These are phyloP conservation scores for Lepus americanus DNA, from an alignment of 2,113 vertebrate species.

Conservation along the genomic window DNA sequence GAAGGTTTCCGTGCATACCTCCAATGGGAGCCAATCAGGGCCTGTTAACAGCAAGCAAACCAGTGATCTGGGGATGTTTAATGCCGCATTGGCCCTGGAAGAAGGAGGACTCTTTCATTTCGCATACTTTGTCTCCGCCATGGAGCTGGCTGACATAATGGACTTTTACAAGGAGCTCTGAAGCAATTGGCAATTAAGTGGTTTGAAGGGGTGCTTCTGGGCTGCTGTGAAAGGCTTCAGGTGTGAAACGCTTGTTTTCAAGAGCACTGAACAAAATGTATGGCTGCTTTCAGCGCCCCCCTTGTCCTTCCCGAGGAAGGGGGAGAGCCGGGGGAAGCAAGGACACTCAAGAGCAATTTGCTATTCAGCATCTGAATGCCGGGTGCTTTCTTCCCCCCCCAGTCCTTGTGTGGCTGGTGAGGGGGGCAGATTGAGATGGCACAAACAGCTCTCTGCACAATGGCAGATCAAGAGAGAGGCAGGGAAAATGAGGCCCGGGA, in stretches of 20 bases:
- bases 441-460: conserved; percentile 96
- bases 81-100: conserved; percentile 91
- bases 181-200: conserved; percentile 99
- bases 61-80: conserved; percentile 93
- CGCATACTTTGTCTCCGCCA: conserved; percentile 95
- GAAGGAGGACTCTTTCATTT: conserved; percentile 95
- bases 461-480: conserved; percentile 93
- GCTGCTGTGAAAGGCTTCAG: conserved; percentile 98
- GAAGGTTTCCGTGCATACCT: conserved; percentile 81
- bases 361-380: conserved; percentile 97
- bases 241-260: conserved; percentile 99
- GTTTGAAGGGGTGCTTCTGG: conserved; percentile 98
- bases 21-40: conserved; percentile 84
- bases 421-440: conserved; percentile 92
- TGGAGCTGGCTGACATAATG: conserved; percentile 94
- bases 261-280: conserved; percentile 98
- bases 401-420: conserved; percentile 90
- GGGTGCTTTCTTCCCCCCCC: conserved; percentile 90
- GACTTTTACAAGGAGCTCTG: conserved; percentile 95
- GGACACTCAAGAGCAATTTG: conserved; percentile 99
- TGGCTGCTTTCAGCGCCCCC: conserved; percentile 97
- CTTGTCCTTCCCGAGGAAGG: conserved; percentile 92
- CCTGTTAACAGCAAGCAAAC: conserved; percentile 91
- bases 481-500: conserved; percentile 93
- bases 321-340: conserved; percentile 89